A percentile compares a stretch with the other conserved stretches of the same genome.
Evolutionary conservation across 2,113 vertebrate genomes (phyloP).

Genomic region (Struthidea cinerea): DNA sequence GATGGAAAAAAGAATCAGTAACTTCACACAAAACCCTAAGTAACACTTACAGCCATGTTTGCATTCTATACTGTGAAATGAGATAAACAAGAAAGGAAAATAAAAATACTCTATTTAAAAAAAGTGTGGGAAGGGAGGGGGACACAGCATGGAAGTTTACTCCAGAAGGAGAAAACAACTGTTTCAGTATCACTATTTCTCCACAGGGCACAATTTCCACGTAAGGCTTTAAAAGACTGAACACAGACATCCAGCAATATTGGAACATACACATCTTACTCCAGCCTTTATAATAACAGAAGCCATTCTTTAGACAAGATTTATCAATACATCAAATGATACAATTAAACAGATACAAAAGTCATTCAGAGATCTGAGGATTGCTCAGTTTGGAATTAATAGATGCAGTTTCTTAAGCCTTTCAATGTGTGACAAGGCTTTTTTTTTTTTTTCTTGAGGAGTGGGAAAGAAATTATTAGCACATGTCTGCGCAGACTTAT

Average conservation of each 20-base stretch:
- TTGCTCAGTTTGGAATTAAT: neutral
- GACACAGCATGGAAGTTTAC: neutral
- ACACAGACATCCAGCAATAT: neutral
- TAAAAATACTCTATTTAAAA: neutral
- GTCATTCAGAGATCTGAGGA: neutral
- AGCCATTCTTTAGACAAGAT: neutral
- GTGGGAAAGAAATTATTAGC: neutral
- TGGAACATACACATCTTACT: neutral
- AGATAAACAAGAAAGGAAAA: neutral
- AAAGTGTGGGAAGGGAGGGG: neutral
- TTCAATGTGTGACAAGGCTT: neutral
- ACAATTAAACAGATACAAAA: neutral
- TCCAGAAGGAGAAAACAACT: neutral
- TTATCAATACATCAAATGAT: neutral
- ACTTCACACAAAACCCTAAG: neutral
- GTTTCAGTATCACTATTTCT: neutral
- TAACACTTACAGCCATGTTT: neutral
- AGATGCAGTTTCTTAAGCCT: neutral
- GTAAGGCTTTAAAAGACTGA: neutral
- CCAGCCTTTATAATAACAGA: neutral
- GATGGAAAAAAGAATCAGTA: neutral
- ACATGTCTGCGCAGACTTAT: rapidly evolving
- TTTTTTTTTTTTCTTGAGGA: neutral
- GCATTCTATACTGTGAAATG: neutral
- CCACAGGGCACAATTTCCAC: neutral